These are phyloP conservation scores for Rhaphigaster nebulosa DNA, from an alignment of 2,888 invertebrate species.

Conservation along the genomic window DNA sequence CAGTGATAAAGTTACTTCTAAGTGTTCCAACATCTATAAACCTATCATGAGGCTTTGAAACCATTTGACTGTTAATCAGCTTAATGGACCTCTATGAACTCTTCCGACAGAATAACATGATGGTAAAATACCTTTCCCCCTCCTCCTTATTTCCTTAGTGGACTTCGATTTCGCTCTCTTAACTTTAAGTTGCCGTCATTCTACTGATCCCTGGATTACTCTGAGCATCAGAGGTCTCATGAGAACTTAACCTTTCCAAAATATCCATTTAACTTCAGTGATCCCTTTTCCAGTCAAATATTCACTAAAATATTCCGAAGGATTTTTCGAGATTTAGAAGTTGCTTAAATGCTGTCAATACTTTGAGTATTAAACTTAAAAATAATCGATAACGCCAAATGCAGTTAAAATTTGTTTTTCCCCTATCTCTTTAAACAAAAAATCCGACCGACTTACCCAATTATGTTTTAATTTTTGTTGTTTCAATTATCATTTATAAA, in stretches of 20 bases:
- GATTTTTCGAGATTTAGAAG: no score
- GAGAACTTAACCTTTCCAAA: slow-evolving; percentile 9
- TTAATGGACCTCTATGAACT: slow-evolving; percentile 3
- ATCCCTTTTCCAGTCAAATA: neutral
- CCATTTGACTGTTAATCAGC: slow-evolving; percentile 3
- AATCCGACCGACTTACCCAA: no score
- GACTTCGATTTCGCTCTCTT: slow-evolving; percentile 17
- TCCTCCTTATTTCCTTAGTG: neutral
- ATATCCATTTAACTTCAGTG: neutral
- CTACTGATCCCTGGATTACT: neutral
- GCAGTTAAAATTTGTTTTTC: no score
- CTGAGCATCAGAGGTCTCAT: neutral
- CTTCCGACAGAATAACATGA: slow-evolving; percentile 12
- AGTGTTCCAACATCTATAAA: neutral
- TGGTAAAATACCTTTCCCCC: neutral
- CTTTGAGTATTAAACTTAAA: no score
- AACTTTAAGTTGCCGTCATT: slow-evolving; percentile 22
- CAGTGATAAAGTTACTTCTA: neutral
- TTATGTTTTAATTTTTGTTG: no score
- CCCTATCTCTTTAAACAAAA: no score
- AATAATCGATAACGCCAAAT: no score
- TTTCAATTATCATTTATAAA: no score
- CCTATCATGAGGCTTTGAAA: neutral
- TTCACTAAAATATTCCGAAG: neutral
- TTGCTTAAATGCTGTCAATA: no score